phyloP scores from a whole-genome alignment of 2,797 vertebrate genomes.

The Siniperca obscura region DNA sequence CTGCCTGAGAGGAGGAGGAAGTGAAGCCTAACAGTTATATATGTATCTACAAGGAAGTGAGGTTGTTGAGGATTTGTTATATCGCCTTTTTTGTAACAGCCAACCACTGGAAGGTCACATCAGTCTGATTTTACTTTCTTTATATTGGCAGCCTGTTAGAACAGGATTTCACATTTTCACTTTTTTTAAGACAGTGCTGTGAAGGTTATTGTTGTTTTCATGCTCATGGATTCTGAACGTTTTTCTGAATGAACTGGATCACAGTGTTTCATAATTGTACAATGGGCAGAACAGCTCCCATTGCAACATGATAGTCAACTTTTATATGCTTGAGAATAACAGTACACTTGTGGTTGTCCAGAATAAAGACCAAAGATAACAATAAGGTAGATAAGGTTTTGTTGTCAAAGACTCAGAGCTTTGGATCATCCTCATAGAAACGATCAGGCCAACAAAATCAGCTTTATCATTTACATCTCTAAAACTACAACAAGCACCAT shows the following conservation, averaged over 20 bases:
- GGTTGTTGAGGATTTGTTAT: not conserved
- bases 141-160: not conserved
- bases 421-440: not conserved
- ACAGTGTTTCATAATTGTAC: too few species aligned
- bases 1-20: not conserved
- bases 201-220: not conserved
- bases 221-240: too few species aligned
- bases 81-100: not conserved
- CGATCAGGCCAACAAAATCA: not conserved
- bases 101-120: not conserved
- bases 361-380: not conserved
- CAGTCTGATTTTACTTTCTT: not conserved
- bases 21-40: not conserved
- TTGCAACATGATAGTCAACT: not conserved
- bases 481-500: not conserved
- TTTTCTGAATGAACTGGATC: too few species aligned
- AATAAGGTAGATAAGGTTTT: not conserved
- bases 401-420: not conserved
- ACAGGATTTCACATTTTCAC: too few species aligned
- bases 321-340: not conserved
- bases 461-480: not conserved
- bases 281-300: not conserved
- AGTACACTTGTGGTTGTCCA: not conserved
- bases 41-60: not conserved
- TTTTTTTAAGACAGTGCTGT: too few species aligned